Evolutionary conservation across 2,888 invertebrate genomes (phyloP), one percentile per base, ranked within the genome.

Genomic region (Ophion ventricosus): DNA sequence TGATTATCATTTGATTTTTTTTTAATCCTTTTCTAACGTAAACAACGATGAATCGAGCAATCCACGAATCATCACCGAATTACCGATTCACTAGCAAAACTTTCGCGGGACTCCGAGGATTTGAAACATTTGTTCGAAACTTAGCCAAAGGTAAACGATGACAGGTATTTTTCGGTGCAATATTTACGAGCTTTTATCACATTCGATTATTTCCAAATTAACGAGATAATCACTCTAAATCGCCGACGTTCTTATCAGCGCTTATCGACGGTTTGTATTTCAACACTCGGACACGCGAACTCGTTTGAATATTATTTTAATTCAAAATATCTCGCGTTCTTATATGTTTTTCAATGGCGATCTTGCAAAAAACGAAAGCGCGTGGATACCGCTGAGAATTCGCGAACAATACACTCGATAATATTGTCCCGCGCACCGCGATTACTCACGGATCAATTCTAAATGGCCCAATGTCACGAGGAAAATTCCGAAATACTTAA

Each of bases 41-140:
- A 67, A 25, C 67, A 17, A 49, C 8, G 25, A 67, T 5, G 26
- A 17, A 20, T 66, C 40, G 54, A 0, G 56, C 2, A 40, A 35
- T 3, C 23, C 14, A 54, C n/a, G 35, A 75, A 69, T 75, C 69
- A 70, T 75, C 57, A 63, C 40, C 35, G 20, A 49, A 70, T 74
- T 56, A 63, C 43, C 40, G 11, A 74, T 57, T 75, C 26, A 49
- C 43, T 82, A n/a, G 14, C 40, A 56, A 57, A 67, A 14, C 11
- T 35, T 49, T 17, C 11, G 7, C 20, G 25, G 11, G 64, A n/a
- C 35, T 26, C 7, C 49, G 43, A 49, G 7, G 40, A 43, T 8
- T 40, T 23, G 4, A 54, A 35, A 14, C 63, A 66, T 80, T 80
- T 40, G 49, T 56, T 35, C 1, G 10, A 49, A 2, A 66, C n/a